Base-by-base conservation (phyloP, 2,797 vertebrate species). In the Meriones psammophilus region DNA sequence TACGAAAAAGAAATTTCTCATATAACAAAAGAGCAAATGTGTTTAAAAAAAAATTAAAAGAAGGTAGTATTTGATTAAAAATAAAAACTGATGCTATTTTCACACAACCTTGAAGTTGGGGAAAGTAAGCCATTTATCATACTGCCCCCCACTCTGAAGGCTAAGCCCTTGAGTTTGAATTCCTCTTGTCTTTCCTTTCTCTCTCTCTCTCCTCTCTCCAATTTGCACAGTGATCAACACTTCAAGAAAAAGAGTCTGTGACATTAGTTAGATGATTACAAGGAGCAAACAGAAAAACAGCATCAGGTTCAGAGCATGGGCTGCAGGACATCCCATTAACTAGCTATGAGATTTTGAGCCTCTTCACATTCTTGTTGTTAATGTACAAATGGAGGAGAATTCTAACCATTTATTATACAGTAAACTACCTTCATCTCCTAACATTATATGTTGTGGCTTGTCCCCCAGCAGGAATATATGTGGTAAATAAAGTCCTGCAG, bases 1-100 rank as follows among this genome's bases (percentile, higher is more conserved):
- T 81, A n/a, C 50, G 62, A 50, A 68, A 68, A n/a, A 85, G 68
- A 68, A 68, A 50, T 85, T 85, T 26, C 30, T 68, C 84, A 50
- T 42, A 60, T 39, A 60, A 39, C 20, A 28, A 42, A 73, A 39
- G 24, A 42, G 42, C 42, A 42, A 12, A 89, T 24, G 33, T 71
- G 33, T 78, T 39, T 56, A 18, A 83, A 91, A 83, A 91, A 96
- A 80, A 15, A 79, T 62, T n/a, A 28, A 69, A 85, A 94, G 64
- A 83, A 69, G 42, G 42, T 42, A 42, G 24, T 15, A 66, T 74
- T 71, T 69, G 36, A 76, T 42, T 56, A 56, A 36, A 71, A 77
- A 42, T 42, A 92, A 91, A 46, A 2, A 0, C 22, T 56, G 69
- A 68, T 76, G 64, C 3, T 18, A 54, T 62, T 10, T 0, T 71